Conservation (phyloP, 2,113 vertebrate species). For the Bombycilla garrulus region DNA sequence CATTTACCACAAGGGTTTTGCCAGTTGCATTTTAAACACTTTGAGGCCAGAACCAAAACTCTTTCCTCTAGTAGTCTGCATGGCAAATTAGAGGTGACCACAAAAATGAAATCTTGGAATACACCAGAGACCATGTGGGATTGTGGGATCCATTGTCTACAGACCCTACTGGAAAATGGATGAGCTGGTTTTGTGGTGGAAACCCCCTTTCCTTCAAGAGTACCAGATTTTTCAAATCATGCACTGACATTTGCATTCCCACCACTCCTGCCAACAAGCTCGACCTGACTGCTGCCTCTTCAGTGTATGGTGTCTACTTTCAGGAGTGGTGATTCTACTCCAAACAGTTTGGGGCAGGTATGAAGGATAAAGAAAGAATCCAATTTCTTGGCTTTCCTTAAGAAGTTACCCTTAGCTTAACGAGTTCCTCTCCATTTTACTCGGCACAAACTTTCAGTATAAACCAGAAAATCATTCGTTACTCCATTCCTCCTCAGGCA, state of each 20-base stretch:
- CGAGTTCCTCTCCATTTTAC: neutral
- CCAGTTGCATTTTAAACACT: neutral
- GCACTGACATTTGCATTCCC: neutral
- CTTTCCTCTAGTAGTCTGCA: neutral
- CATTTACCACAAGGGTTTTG: neutral
- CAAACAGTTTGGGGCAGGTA: neutral
- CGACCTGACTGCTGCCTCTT: neutral
- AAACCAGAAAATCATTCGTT: neutral
- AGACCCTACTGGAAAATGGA: neutral
- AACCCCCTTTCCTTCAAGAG: neutral
- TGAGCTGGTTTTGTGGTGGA: neutral
- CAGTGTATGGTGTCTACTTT: neutral
- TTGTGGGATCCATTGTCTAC: slow-evolving; percentile 29
- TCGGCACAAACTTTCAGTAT: neutral
- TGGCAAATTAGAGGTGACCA: neutral
- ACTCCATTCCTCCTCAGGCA: neutral
- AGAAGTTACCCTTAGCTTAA: neutral
- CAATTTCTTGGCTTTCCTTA: neutral
- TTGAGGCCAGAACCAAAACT: neutral
- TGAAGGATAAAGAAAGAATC: neutral
- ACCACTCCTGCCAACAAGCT: neutral
- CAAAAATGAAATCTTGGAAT: slow-evolving; percentile 4
- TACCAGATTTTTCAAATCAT: slow-evolving; percentile 4
- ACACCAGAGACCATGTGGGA: neutral
- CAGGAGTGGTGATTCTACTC: neutral